Percentiles rank a stretch among this genome's conserved stretches.
Conservation (phyloP, 2,113 vertebrate species). For the Lates calcarifer region DNA sequence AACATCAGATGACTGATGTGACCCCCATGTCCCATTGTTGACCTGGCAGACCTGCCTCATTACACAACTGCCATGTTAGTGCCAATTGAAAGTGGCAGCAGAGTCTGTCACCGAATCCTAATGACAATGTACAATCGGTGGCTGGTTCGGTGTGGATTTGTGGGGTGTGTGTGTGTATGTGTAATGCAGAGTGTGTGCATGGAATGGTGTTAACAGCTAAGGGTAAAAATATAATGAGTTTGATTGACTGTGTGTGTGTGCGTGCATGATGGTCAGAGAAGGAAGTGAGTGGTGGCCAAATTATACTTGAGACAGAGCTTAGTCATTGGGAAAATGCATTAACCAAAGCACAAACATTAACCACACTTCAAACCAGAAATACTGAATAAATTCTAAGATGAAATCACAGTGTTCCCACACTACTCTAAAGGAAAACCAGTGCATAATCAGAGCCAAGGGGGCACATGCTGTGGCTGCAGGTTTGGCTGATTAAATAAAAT, state of each 20-base stretch:
- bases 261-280: not conserved
- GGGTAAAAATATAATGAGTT: slow-evolving; percentile 8
- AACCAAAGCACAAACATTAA: not conserved
- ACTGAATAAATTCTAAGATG: not conserved
- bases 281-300: not conserved
- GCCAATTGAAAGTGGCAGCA: slow-evolving; percentile 78
- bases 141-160: slow-evolving; percentile 13
- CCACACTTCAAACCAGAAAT: not conserved
- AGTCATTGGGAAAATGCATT: not conserved
- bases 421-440: not conserved
- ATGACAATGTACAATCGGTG: slow-evolving; percentile 66
- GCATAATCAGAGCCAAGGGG: not conserved
- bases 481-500: slow-evolving; percentile 6
- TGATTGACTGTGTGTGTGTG: not conserved
- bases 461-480: not conserved
- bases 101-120: slow-evolving; percentile 70
- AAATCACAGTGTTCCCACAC: not conserved
- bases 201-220: not conserved
- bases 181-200: slow-evolving; percentile 2
- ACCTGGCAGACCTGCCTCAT: slow-evolving; percentile 71
- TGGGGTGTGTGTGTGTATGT: not conserved
- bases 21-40: slow-evolving; percentile 62
- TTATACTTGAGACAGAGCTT: slow-evolving; percentile 9
- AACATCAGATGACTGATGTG: slow-evolving; percentile 59
- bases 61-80: slow-evolving; percentile 71